Conservation (phyloP, 2,888 invertebrate genomes). For the Drosophila yooni region DNA sequence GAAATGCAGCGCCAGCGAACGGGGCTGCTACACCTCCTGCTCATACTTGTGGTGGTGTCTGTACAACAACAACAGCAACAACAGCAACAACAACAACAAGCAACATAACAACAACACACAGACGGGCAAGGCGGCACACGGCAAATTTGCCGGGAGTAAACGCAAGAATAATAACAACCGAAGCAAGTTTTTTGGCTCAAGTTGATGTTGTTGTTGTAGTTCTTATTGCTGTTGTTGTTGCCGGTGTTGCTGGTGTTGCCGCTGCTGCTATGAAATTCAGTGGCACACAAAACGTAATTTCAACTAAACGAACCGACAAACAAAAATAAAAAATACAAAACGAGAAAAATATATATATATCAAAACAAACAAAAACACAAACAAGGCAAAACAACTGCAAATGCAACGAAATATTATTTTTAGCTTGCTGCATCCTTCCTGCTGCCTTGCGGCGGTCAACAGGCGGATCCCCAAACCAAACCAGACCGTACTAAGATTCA, state of each 20-base stretch:
- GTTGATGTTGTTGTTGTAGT: constrained; percentile 44
- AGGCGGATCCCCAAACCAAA: constrained; percentile 13
- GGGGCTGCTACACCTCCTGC: constrained; percentile 38
- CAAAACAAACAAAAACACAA: constrained; percentile 57
- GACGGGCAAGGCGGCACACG: constrained; percentile 63
- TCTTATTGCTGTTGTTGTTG: constrained; percentile 29
- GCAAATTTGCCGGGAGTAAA: constrained; percentile 79
- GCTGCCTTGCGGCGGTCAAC: constrained; percentile 52
- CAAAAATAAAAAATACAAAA: constrained; percentile 47
- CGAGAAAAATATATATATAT: constrained; percentile 29
- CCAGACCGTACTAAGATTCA: constrained; percentile 48
- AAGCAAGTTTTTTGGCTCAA: constrained; percentile 80
- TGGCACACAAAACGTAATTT: constrained; percentile 82
- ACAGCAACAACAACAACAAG: constrained; percentile 31
- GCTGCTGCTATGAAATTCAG: constrained; percentile 75
- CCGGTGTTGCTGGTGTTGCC: constrained; percentile 8
- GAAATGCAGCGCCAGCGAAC: constrained; percentile 43
- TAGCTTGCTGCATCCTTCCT: constrained; percentile 81
- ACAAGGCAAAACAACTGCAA: constrained; percentile 62
- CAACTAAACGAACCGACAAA: constrained; percentile 81
- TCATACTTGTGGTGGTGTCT: constrained; percentile 50
- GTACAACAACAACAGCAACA: constrained; percentile 37
- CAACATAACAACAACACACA: constrained; percentile 6
- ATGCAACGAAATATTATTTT: constrained; percentile 79
- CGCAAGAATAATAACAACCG: constrained; percentile 79